Base-by-base conservation (phyloP, 2,797 vertebrate species). In the Catostomus latipinnis region DNA sequence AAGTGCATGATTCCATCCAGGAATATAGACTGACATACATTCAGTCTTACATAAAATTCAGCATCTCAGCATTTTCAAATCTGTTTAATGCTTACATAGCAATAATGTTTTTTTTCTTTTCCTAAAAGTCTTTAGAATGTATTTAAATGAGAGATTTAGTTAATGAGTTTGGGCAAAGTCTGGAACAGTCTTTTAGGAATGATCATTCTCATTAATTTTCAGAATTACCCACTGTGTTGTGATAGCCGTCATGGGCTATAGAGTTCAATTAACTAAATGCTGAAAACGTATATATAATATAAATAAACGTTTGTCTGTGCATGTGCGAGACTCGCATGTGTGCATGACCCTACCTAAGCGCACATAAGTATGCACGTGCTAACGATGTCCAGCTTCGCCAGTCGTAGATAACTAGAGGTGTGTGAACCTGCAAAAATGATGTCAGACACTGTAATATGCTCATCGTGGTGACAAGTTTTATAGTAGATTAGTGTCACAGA, bases 151-250 rank as follows among this genome's bases (percentile, higher is more conserved):
- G 93, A 96, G 94, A 93, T 91, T 94, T 95, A 96, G 96, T 96
- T 97, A 97, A 98, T 97, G 96, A 97, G 96, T 97, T 97, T 98
- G 96, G 95, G 96, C 96, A 98, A 96, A 96, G 94, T 96, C 96
- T 96, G 96, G 96, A 98, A 98, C 96, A 96, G 96, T 96, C 96
- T 96, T 96, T 97, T 96, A 96, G 97, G 96, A 96, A 97, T 96
- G 96, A 97, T 97, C 96, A 95, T 97, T 97, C 96, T 98, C 96
- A 98, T 98, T 98, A 98, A 97, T 97, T 97, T 98, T 95, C 96
- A 95, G 95, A 98, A 97, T 96, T 96, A 97, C 95, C 94, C 93
- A 94, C 95, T 96, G 96, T 95, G 95, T 94, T 95, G 93, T 96
- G 96, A 97, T 97, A 96, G 95, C 96, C 96, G 96, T 97, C 96